Base-by-base conservation (phyloP, 2,888 invertebrate genomes). In the Coenonympha glycerion region DNA sequence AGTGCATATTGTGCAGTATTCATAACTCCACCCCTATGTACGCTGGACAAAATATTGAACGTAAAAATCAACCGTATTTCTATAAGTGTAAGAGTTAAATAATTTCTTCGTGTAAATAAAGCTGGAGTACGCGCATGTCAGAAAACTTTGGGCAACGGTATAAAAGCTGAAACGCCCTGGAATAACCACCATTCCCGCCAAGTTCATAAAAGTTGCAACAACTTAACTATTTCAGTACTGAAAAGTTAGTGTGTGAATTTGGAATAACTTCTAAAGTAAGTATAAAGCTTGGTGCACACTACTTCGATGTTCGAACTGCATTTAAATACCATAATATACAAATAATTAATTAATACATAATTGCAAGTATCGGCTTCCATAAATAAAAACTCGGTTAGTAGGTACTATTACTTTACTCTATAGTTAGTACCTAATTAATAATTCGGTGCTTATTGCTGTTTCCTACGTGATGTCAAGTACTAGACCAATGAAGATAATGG, bases 111-210 rank as follows among this genome's bases (percentile, higher is more conserved):
- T 30, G 5, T 11, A 15, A 47, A 47, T 11, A 15, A 47, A 47
- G 21, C 5, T 24, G 57, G 31, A 11, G 47, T 53, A 21, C 26
- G 54, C 82, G 84, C 85, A 74, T 76, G 85, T 81, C 6, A 22
- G 11, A 31, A 24, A 28, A 28, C 24, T 21, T 9, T 45, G 36
- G 47, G 30, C 49, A 34, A 58, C 47, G 50, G 62, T 83, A 81
- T 85, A 85, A 73, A 85, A 81, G 75, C 63, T 61, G 49, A 48
- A 55, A 48, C 55, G 44, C 51, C 51, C 51, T 60, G 56, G 46
- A 28, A 55, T 45, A 53, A 56, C 40, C 56, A 68, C 55, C 83
- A 86, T 80, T 84, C 76, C 77, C 76, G 73, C 71, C 69, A 70
- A 66, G 65, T 60, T 47, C 56, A 56, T 57, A 54, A n/a, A 58